Base-by-base conservation (phyloP, 2,888 invertebrate genomes). In the Zaprionus obscuricornis region DNA sequence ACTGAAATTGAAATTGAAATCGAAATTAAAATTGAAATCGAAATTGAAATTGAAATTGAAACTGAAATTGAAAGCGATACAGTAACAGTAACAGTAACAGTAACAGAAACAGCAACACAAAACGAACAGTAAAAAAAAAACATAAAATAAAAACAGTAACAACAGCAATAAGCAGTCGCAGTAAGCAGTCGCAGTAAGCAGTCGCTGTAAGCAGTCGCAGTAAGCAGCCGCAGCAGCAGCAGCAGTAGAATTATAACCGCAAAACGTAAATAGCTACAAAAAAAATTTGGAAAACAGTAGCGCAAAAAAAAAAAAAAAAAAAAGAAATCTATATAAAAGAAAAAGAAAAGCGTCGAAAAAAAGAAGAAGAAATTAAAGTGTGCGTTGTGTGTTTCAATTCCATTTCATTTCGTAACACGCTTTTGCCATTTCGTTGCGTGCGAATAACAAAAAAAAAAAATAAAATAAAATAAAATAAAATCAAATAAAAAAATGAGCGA, bases 351-450 rank as follows among this genome's bases (percentile, higher is more conserved):
- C n/a, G n/a, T n/a, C n/a, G 11, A 27, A 37, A 5, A 11, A 7
- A 49, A 31, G 42, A 22, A 8, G 10, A 17, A 6, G 34, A 6
- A 2, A 17, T 8, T 8, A 29, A 39, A 43, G 34, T 49, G 57
- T 66, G 72, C 62, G 67, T 64, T 45, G 59, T 56, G 47, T 70
- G 85, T 78, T 84, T 63, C 78, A 59, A 56, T 78, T 69, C 76
- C 81, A 49, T 59, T 20, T 29, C 17, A 54, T 57, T 64, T 65
- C 75, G 63, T 64, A 69, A 60, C 69, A 42, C n/a, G n/a, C n/a
- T n/a, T 17, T 22, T 56, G 51, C 50, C 59, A 42, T 27, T 65
- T 45, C 57, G 64, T 55, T 70, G 68, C 62, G 62, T 66, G 63
- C 57, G 26, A 66, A 60, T 36, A 75, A 72, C 64, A 60, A 64